Conservation (phyloP, 2,797 vertebrate species). For the Ctenochaetus hawaiiensis region DNA sequence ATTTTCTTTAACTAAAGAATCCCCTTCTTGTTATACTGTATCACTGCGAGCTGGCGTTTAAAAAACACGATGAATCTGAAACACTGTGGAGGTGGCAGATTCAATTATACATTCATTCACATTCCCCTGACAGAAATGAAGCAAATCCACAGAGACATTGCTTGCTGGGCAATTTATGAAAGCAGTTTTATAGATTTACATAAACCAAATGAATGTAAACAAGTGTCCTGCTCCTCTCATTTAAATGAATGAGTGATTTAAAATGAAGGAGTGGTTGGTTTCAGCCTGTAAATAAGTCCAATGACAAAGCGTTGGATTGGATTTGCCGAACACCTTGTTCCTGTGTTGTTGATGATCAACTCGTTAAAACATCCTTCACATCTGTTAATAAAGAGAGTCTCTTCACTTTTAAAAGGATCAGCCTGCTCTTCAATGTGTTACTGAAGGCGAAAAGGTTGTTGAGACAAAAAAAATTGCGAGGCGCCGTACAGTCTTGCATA, state of each 20-base stretch:
- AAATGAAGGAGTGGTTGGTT: constrained; percentile 31
- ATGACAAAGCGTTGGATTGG: neutral
- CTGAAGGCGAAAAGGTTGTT: no score
- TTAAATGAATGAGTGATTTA: constrained; percentile 54
- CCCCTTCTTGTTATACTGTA: constrained; percentile 58
- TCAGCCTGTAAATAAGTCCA: constrained; percentile 18
- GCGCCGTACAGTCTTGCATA: no score
- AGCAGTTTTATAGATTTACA: constrained; percentile 66
- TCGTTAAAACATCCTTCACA: constrained; percentile 24
- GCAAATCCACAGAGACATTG: constrained; percentile 58
- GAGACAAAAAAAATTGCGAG: no score
- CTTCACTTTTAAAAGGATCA: neutral
- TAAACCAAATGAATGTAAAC: constrained; percentile 69
- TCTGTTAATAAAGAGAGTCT: constrained; percentile 3
- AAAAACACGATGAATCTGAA: constrained; percentile 72
- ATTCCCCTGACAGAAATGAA: constrained; percentile 61
- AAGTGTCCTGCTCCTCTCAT: constrained; percentile 51
- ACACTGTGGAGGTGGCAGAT: constrained; percentile 63
- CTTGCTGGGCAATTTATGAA: constrained; percentile 64
- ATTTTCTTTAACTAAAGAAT: constrained; percentile 67
- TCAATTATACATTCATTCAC: constrained; percentile 69
- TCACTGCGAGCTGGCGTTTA: constrained; percentile 58
- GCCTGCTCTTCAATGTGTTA: no score
- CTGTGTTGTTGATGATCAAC: neutral
- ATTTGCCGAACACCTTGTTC: neutral